phyloP scores from a whole-genome alignment of 1,140 invertebrate species.

The Drosophila watanabei region DNA sequence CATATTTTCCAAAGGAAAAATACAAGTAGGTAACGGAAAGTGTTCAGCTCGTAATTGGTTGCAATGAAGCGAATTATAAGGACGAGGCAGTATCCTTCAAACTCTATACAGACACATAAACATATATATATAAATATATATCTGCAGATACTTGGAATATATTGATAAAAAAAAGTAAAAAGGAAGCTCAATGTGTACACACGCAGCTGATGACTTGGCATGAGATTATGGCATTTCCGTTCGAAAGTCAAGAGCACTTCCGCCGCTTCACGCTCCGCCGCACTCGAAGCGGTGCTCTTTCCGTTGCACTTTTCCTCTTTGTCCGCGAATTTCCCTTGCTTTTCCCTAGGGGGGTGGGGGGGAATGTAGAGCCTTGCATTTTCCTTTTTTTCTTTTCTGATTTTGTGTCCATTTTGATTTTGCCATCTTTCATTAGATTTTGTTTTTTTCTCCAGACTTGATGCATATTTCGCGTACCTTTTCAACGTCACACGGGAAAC shows the following conservation, averaged over 20 bases:
- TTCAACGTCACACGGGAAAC: conserved; percentile 4
- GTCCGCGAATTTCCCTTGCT: conserved; percentile 6
- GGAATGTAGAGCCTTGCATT: background rate
- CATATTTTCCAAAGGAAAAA: background rate
- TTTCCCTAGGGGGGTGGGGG: background rate
- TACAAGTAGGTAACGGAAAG: conserved; percentile 55
- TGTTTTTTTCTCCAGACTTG: background rate
- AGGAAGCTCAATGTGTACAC: background rate
- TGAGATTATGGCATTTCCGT: conserved; percentile 53
- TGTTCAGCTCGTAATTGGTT: conserved; percentile 23
- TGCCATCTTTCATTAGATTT: conserved; percentile 9
- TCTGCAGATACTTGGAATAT: background rate
- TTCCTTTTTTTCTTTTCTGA: too few species aligned
- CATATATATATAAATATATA: background rate
- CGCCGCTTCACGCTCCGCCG: conserved; percentile 39
- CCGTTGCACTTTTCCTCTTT: conserved; percentile 15
- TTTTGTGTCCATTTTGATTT: background rate
- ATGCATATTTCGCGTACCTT: conserved; percentile 29
- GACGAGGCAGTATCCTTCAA: conserved; percentile 11
- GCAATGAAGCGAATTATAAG: conserved; percentile 43
- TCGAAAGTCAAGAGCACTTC: conserved; percentile 54
- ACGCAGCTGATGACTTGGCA: conserved; percentile 8
- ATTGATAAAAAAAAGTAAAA: conserved; percentile 12
- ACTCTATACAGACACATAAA: background rate
- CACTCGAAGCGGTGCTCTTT: conserved; percentile 17